A percentile compares a stretch with the other conserved stretches of the same genome.
These are phyloP conservation scores for Chionomys nivalis DNA, from an alignment of 2,113 vertebrate species.

Conservation along the genomic window DNA sequence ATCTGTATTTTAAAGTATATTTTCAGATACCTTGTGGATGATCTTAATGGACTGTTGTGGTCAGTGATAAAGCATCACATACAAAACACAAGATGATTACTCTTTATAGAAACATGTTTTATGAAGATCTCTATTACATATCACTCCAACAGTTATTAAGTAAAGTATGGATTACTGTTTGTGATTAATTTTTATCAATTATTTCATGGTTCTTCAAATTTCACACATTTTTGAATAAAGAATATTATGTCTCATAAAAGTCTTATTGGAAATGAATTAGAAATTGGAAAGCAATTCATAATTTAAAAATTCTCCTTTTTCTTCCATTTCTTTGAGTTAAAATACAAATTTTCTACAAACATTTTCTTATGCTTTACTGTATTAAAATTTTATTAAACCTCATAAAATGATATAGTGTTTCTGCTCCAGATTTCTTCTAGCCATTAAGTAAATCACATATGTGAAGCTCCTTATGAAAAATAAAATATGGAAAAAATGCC, in stretches of 20 bases:
- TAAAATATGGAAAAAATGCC: not conserved
- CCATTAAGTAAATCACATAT: constrained; percentile 57
- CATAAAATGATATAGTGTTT: not conserved
- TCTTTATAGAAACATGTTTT: constrained; percentile 1
- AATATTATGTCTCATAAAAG: not conserved
- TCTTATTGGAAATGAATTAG: not conserved
- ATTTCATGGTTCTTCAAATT: constrained; percentile 21
- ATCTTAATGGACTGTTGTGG: not conserved
- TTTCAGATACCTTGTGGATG: not conserved
- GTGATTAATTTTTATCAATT: constrained; percentile 28
- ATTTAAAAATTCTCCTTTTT: constrained; percentile 27
- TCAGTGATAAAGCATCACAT: not conserved
- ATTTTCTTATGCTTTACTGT: constrained; percentile 28
- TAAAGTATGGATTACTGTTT: not conserved
- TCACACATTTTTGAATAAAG: not conserved
- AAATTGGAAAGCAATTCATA: constrained; percentile 26
- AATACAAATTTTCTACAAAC: constrained; percentile 40
- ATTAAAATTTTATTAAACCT: not conserved
- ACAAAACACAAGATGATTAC: constrained; percentile 36
- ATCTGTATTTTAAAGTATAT: not conserved
- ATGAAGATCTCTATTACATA: constrained; percentile 15
- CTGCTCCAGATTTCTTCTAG: constrained; percentile 65
- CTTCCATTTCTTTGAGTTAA: constrained; percentile 21
- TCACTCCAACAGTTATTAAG: not conserved
- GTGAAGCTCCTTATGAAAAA: not conserved